A percentile compares a stretch with the other conserved stretches of the same genome.
Conservation (phyloP, 1,140 invertebrate species). For the Dendrolimus kikuchii region DNA sequence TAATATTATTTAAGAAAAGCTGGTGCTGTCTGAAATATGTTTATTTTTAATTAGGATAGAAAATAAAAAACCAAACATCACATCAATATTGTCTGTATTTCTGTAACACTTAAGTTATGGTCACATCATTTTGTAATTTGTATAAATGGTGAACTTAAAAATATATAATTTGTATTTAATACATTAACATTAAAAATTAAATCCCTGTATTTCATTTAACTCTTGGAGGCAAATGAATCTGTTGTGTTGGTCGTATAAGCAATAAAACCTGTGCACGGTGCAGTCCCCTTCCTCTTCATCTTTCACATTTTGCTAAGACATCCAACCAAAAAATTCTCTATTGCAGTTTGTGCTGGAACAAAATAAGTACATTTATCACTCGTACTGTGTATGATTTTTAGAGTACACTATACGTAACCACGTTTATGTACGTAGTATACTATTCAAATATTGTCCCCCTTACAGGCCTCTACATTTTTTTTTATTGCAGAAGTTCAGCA, state of each 20-base stretch:
- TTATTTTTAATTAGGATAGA: constrained; percentile 1
- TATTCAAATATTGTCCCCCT: no score
- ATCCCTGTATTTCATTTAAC: constrained; percentile 69
- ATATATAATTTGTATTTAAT: constrained; percentile 51
- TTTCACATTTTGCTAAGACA: constrained; percentile 67
- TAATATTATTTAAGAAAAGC: constrained; percentile 2
- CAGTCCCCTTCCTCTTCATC: neutral
- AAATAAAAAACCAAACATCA: constrained; percentile 20
- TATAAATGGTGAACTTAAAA: constrained; percentile 67
- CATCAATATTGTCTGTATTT: constrained; percentile 64
- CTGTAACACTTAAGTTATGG: constrained; percentile 37
- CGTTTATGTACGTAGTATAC: no score
- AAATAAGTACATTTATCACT: constrained; percentile 11
- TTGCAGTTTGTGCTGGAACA: constrained; percentile 74
- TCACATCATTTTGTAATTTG: constrained; percentile 47
- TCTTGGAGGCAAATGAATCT: constrained; percentile 62
- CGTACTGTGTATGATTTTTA: no score
- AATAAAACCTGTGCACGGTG: constrained; percentile 42
- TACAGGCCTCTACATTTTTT: no score
- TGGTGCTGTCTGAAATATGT: constrained; percentile 2
- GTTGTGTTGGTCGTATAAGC: constrained; percentile 53
- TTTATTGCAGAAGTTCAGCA: no score
- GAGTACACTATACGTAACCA: no score
- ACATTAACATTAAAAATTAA: constrained; percentile 68
- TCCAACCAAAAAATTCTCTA: constrained; percentile 72